Conservation (phyloP, 2,888 invertebrate species). For the Epinotia brunnichana region DNA sequence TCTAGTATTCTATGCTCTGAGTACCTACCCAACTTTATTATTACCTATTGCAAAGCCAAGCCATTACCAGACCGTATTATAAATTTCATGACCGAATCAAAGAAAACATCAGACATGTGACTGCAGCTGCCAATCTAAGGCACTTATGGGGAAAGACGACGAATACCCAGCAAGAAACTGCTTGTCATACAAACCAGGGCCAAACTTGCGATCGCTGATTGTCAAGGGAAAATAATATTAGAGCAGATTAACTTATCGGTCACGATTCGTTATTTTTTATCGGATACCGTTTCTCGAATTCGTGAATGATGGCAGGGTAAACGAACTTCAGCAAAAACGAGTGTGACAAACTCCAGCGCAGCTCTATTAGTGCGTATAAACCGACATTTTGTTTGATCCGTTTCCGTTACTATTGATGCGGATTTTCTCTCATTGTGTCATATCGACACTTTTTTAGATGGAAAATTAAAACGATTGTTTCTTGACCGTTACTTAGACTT, state of each 20-base stretch:
- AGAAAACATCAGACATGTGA: no score
- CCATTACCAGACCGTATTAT: no score
- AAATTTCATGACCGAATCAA: no score
- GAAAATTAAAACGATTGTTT: slow-evolving; percentile 11
- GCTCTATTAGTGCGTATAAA: slow-evolving; percentile 44
- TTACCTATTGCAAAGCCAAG: no score
- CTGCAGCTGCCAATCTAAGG: no score
- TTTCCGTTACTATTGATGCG: slow-evolving; percentile 23
- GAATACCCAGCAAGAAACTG: no score
- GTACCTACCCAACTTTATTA: no score
- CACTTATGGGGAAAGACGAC: no score
- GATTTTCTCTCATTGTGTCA: slow-evolving; percentile 10
- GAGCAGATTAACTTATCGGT: slow-evolving; percentile 43
- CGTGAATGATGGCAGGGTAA: slow-evolving; percentile 44
- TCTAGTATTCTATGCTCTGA: no score
- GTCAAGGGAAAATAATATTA: slow-evolving; percentile 34
- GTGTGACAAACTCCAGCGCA: slow-evolving; percentile 40
- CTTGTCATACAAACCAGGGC: no score
- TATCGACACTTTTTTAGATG: slow-evolving; percentile 3
- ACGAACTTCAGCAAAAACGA: slow-evolving; percentile 44
- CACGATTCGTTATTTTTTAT: slow-evolving; percentile 44
- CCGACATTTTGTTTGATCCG: slow-evolving; percentile 36
- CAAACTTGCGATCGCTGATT: not conserved
- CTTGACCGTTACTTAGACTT: slow-evolving; percentile 1
- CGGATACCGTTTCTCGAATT: slow-evolving; percentile 45